phyloP scores from a whole-genome alignment of 2,888 invertebrate species.

The Diarsia dahlii region DNA sequence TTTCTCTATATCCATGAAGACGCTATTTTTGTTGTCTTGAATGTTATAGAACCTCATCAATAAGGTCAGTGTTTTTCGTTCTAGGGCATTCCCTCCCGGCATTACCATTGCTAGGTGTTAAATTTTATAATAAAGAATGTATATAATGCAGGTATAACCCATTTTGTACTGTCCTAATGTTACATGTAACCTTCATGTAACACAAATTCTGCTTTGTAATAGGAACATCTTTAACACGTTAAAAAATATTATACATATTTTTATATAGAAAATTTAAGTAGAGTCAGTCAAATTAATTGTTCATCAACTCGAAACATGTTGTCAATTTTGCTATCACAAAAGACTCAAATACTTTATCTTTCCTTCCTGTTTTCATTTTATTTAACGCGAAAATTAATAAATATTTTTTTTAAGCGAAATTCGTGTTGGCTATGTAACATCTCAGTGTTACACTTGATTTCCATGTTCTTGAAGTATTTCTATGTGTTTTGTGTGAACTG shows the following conservation, averaged over 20 bases:
- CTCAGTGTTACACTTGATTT: background rate
- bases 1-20: background rate
- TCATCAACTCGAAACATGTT: background rate
- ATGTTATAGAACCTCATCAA: background rate
- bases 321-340: background rate
- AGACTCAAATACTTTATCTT: background rate
- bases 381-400: background rate
- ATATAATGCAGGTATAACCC: background rate
- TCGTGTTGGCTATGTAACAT: background rate
- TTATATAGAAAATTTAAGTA: background rate
- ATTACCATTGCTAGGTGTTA: background rate
- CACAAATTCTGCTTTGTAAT: background rate
- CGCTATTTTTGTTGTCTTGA: conserved; percentile 9
- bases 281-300: background rate
- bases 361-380: background rate
- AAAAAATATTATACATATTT: background rate
- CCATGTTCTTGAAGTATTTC: no score
- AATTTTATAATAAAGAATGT: background rate
- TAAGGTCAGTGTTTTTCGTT: no score
- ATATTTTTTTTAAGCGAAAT: background rate
- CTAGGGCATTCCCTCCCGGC: no score
- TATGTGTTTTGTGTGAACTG: no score
- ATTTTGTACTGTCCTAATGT: background rate
- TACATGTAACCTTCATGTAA: background rate
- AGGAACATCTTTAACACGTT: background rate